Percentiles rank a stretch among this genome's conserved stretches.
Evolutionary conservation across 2,113 vertebrate genomes (phyloP).

Genomic region (Proteles cristata): DNA sequence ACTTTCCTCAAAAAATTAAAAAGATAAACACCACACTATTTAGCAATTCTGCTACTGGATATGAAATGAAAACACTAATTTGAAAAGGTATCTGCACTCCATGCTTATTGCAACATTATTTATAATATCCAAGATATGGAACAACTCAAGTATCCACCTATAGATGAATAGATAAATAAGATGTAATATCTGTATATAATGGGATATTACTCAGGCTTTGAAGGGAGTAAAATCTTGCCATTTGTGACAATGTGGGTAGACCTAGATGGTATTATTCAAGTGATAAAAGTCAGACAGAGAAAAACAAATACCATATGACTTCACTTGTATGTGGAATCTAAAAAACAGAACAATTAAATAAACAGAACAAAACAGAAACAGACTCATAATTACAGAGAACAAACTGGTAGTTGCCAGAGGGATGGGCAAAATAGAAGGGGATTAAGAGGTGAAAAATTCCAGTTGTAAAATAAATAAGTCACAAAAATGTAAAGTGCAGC

Average conservation of each 20-base stretch:
- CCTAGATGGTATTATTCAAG: not conserved
- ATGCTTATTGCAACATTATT: not conserved
- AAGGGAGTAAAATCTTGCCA: not conserved
- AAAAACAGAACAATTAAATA: not conserved
- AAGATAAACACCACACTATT: not conserved
- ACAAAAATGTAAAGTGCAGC: not conserved
- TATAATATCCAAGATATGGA: not conserved
- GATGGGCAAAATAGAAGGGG: not conserved
- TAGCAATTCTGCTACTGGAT: not conserved
- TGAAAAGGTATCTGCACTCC: not conserved
- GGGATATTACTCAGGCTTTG: not conserved
- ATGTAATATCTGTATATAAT: not conserved
- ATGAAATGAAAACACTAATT: not conserved
- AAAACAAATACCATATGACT: not conserved
- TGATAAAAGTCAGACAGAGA: not conserved
- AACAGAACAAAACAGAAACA: not conserved
- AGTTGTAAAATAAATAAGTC: not conserved
- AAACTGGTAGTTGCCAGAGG: not conserved
- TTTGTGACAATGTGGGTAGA: not conserved
- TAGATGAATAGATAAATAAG: not conserved
- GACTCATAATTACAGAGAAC: not conserved
- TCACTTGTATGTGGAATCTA: not conserved
- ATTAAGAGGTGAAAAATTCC: not conserved
- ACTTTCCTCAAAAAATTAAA: not conserved
- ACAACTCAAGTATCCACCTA: not conserved